Base-by-base conservation (phyloP, 1,140 invertebrate genomes). In the Marisa cornuarietis region DNA sequence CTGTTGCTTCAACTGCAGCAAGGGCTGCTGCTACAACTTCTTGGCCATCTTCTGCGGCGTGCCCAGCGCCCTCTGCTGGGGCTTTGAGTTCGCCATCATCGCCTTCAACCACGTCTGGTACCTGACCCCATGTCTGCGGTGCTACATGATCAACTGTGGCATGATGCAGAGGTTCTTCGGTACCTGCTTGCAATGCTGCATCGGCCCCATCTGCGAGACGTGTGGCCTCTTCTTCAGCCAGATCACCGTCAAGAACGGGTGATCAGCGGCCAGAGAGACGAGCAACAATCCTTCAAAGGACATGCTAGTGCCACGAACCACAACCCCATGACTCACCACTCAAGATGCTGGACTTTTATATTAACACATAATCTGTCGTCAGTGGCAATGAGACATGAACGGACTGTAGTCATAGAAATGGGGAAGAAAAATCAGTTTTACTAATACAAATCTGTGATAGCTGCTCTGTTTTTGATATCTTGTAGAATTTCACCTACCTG, bases 61-160 rank as follows among this genome's bases (percentile, higher is more conserved):
- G 4, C 90, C 94, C 31, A 90, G 93, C 65, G 94, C 94, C 1
- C 91, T 95, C 78, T 91, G 93, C 81, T 91, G 95, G 61, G 95
- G 95, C 4, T 93, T 94, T 76, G 92, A 93, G 20, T 95, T 95
- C 85, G 95, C 95, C 26, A 94, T 94, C 83, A 89, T 95, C 6
- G 93, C 95, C 6, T 95, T 95, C 90, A 65, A 81, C 24, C 85
- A 90, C 81, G 83, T 92, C 61, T 92, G 91, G 91, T 72, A 82
- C 26, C 68, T 89, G 20, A 88, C 90, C 9, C 91, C 91, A 22
- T 71, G 80, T 7, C 78, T 92, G 49, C 66, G 81, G 31, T 1
- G 76, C 8, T 85, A 49, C 78, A 72, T 78, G 89, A 94, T 95
- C 81, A 93, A 93, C 84, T 94, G 93, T 85, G 93, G 93, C 0